Evolutionary conservation across 2,888 invertebrate species (phyloP).

Genomic region (Scelioninae gen. 1): DNA sequence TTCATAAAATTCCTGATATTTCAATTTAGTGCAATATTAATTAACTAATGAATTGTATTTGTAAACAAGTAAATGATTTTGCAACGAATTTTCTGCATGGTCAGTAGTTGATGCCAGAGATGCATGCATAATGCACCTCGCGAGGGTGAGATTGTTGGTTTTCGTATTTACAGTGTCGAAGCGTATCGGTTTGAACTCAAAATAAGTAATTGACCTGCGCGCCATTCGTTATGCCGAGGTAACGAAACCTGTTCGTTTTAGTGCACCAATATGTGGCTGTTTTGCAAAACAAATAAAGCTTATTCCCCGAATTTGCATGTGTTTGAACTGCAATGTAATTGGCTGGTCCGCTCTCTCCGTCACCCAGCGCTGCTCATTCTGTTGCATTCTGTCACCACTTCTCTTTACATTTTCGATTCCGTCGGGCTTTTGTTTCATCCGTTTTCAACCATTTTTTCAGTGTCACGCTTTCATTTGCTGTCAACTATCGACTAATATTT

Average conservation of each 20-base stretch:
- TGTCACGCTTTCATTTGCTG: slow-evolving; percentile 34
- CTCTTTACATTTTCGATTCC: slow-evolving; percentile 53
- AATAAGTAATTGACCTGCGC: slow-evolving; percentile 82
- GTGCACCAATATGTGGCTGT: slow-evolving; percentile 84
- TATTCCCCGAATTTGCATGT: slow-evolving; percentile 84
- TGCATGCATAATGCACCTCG: slow-evolving; percentile 17
- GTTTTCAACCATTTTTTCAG: slow-evolving; percentile 49
- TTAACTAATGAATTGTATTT: neutral
- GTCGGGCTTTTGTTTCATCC: slow-evolving; percentile 32
- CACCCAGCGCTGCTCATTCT: slow-evolving; percentile 72
- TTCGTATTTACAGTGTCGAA: slow-evolving; percentile 76
- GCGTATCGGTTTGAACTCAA: slow-evolving; percentile 77
- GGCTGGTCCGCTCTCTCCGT: slow-evolving; percentile 79
- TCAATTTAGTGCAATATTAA: too few relatives aligned
- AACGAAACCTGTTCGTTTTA: slow-evolving; percentile 81
- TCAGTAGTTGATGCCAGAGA: neutral
- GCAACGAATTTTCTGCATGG: neutral
- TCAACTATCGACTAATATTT: too few relatives aligned
- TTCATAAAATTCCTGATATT: too few relatives aligned
- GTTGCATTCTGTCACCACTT: slow-evolving; percentile 62
- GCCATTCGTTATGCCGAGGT: slow-evolving; percentile 45
- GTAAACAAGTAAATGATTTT: neutral
- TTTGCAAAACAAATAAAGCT: slow-evolving; percentile 85
- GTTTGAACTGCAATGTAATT: slow-evolving; percentile 85
- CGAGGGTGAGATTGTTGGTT: slow-evolving; percentile 44